These are phyloP conservation scores for Leptocoma aspasia DNA, from an alignment of 2,113 vertebrate genomes.

Conservation along the genomic window DNA sequence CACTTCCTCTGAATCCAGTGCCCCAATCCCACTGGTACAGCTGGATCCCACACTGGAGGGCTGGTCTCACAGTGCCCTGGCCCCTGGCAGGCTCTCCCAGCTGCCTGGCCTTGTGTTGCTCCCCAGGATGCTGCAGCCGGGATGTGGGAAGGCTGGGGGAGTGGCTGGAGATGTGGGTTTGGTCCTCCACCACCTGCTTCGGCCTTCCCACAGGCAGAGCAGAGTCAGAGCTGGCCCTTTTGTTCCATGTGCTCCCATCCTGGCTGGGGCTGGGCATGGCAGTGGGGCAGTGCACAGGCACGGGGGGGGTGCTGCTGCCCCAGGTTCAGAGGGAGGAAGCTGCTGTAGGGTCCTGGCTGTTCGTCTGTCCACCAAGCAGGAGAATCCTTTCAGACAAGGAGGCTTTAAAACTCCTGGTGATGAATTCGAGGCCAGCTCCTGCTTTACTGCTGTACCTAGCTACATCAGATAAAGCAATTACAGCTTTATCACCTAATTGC, in stretches of 20 bases:
- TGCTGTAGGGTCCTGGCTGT: neutral
- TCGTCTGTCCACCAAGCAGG: neutral
- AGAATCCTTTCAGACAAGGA: neutral
- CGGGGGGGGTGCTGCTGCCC: neutral
- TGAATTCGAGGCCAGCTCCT: neutral
- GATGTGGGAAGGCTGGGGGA: neutral
- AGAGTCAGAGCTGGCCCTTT: neutral
- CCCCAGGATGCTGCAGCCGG: neutral
- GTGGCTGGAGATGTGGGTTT: fast-evolving
- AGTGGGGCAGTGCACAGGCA: neutral
- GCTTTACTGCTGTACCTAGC: neutral
- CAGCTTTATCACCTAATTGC: neutral
- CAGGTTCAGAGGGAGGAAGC: fast-evolving
- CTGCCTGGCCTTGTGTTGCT: neutral
- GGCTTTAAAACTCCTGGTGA: neutral
- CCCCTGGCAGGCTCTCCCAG: neutral
- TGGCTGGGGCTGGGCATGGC: neutral
- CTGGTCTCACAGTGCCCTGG: neutral
- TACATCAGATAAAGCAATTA: slow-evolving; percentile 21
- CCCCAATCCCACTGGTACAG: fast-evolving
- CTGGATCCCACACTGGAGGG: fast-evolving
- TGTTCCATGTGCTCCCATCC: neutral
- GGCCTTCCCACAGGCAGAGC: neutral
- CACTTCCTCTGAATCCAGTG: neutral
- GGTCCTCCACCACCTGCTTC: neutral